Conservation (phyloP, 2,113 vertebrate species). For the Pseudopipra pipra region DNA sequence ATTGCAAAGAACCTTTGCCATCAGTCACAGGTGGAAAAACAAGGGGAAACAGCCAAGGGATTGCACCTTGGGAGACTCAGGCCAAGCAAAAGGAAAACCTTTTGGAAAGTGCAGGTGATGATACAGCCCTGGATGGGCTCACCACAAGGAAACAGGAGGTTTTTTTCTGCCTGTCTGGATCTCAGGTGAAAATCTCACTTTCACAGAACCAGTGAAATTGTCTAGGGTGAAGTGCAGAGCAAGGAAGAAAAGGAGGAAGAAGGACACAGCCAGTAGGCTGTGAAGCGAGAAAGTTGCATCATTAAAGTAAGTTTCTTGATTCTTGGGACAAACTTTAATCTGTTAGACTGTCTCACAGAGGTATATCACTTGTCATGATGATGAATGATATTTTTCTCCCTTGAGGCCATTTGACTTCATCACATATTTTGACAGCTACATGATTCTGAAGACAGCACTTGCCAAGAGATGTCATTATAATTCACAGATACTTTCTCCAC, state of each 20-base stretch:
- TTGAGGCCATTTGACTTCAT: constrained; percentile 62
- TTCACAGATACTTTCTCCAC: constrained; percentile 39
- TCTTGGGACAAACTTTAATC: constrained; percentile 44
- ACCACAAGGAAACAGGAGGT: not conserved
- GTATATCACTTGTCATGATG: constrained; percentile 47
- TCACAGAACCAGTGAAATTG: not conserved
- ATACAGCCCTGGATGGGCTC: not conserved
- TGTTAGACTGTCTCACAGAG: constrained; percentile 18
- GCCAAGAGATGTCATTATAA: constrained; percentile 49
- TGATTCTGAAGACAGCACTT: constrained; percentile 39
- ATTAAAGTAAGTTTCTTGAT: constrained; percentile 26
- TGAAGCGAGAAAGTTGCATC: not conserved
- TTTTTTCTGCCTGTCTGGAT: not conserved
- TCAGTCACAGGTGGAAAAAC: not conserved
- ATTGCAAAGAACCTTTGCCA: not conserved
- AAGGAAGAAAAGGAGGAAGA: not conserved
- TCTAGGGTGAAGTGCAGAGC: not conserved
- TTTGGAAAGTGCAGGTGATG: not conserved
- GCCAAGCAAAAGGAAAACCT: not conserved
- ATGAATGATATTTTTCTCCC: constrained; percentile 51
- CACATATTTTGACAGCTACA: constrained; percentile 62
- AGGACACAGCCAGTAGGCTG: not conserved
- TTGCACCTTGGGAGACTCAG: rapidly evolving
- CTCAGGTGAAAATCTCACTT: not conserved
- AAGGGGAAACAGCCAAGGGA: not conserved